phyloP scores from a whole-genome alignment of 2,113 vertebrate species.

The Brachyhypopomus gauderio region DNA sequence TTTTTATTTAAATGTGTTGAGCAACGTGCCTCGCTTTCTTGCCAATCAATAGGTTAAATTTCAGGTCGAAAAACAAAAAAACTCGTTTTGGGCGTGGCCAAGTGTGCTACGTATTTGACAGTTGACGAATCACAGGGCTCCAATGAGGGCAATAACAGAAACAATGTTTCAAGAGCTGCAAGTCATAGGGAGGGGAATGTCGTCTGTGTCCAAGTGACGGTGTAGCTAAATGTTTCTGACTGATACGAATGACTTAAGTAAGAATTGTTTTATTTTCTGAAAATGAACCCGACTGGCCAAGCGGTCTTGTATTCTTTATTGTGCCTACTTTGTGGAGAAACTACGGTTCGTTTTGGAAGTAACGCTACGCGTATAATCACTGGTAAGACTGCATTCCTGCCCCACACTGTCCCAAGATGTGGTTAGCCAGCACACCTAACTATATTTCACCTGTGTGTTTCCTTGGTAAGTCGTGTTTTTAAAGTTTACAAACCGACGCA shows the following conservation, averaged over 20 bases:
- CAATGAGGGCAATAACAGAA: constrained; percentile 26
- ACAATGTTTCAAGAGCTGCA: constrained; percentile 13
- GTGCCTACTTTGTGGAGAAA: constrained; percentile 53
- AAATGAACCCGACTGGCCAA: constrained; percentile 54
- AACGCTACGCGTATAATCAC: constrained; percentile 40
- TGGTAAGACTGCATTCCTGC: constrained; percentile 60
- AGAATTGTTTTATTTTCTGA: constrained; percentile 12
- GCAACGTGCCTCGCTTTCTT: too few relatives aligned
- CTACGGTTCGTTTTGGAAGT: constrained; percentile 48
- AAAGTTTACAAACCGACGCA: not conserved
- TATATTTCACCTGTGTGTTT: not conserved
- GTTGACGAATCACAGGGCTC: constrained; percentile 28
- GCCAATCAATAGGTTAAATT: too few relatives aligned
- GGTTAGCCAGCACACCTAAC: not conserved
- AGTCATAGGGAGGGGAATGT: not conserved
- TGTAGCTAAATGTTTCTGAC: not conserved
- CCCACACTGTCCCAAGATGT: not conserved
- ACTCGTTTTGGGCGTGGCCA: constrained; percentile 31
- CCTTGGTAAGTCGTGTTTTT: not conserved
- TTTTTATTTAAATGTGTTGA: too few relatives aligned
- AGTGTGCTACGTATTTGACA: constrained; percentile 23
- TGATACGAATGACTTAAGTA: constrained; percentile 50
- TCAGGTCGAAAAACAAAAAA: too few relatives aligned
- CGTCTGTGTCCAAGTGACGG: not conserved
- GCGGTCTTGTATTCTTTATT: constrained; percentile 61